Base-by-base conservation (phyloP, 2,797 vertebrate species). In the Sarcoramphus papa region DNA sequence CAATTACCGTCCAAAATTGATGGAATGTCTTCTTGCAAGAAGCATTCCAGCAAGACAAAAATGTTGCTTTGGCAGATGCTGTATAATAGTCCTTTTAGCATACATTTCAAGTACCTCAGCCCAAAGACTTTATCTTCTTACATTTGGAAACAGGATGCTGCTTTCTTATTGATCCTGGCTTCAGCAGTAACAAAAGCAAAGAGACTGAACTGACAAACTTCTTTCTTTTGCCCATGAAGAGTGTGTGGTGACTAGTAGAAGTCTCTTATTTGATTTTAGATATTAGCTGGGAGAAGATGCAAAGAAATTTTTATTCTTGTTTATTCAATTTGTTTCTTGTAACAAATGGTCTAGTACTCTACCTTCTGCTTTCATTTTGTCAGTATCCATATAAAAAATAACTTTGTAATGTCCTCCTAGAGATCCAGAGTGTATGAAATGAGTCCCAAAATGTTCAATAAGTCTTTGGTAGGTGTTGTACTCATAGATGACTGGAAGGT, bases 371-470 rank as follows among this genome's bases (percentile, higher is more conserved):
- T 37, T 98, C 35, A 37, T 92, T 40, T 97, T 97, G 20, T 98
- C 97, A 9, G 84, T 96, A 84, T 99, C 98, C 35, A 99, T 50
- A 91, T 99, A 98, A 97, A 99, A 97, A 48, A 99, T 60, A 92
- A 98, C 97, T 94, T 98, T 98, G 95, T 99, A 99, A 89, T 98
- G 97, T 74, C 99, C 99, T 93, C 99, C 99, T 21, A 99, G 97
- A 27, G 98, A 98, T 64, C 99, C 99, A 88, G 99, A 99, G 1
- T 98, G 98, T 63, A 99, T 96, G 95, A 98, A 99, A 94, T 99
- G 99, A 16, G 99, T 99, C 41, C 99, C 99, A 35, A 98, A 99
- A 12, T 23, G 96, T 67, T 99, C 98, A 7, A 99, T 98, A 50
- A 99, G 75, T 83, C 86, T 97, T 76, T 98, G 98, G 96, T 99